Base-by-base conservation (phyloP, 1,140 invertebrate species). In the Oscheius sp. region DNA sequence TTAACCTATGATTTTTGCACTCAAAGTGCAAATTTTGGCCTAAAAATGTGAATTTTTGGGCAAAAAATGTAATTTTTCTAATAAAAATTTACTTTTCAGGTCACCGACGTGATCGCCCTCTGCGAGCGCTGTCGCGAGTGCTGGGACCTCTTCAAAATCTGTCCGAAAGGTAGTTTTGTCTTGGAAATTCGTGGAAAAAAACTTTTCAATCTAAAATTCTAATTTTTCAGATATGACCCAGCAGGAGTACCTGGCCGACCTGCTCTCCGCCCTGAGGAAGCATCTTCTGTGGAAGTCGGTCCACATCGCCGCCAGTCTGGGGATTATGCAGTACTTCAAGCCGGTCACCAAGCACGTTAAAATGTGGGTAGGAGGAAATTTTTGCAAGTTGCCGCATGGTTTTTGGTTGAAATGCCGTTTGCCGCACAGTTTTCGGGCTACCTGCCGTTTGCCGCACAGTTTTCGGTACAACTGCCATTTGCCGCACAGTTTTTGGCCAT, bases 111-210 rank as follows among this genome's bases (percentile, higher is more conserved):
- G 2, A 58, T 71, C 23, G 69, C 59, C 34, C 35, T 71, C 0
- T 71, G 69, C 26, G 69, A 71, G 32, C 45, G 69, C 32, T 71
- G 59, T 26, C 59, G 69, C 38, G 69, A 71, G 18, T 61, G 58
- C 29, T 32, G 31, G 13, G 59, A 71, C 2, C 69, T 71, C 7
- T 71, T 71, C 28, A 55, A 46, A n/a, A 42, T 71, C 1, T 42
- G 34, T 26, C 69, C 69, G 10, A 71, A 71, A 71, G 29, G 69
- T 71, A 67, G 55, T 15, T 2, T 13, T n/a, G n/a, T n/a, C n/a
- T n/a, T n/a, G n/a, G n/a, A n/a, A n/a, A n/a, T n/a, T n/a, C n/a
- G 20, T 62, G 13, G 20, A 62, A 29, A 15, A 62, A 32, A 18
- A n/a, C n/a, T 68, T 52, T 52, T 52, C 45, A 20, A 20, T 38